These are phyloP conservation scores for Elmis aenea DNA, from an alignment of 2,888 invertebrate species.

Conservation along the genomic window DNA sequence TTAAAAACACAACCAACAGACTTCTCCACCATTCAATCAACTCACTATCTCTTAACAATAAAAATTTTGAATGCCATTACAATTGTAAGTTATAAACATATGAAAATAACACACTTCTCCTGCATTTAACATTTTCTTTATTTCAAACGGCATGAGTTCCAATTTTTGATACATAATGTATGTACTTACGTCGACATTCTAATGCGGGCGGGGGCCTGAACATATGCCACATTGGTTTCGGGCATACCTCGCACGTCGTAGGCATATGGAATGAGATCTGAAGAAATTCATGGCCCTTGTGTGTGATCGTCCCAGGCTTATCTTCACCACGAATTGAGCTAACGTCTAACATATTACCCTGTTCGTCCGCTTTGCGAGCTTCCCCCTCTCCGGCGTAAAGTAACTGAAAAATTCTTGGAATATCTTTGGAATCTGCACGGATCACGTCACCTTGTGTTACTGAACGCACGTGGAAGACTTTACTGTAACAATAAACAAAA, in stretches of 20 bases:
- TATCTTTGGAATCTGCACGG: conserved; percentile 97
- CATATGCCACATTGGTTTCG: conserved; percentile 96
- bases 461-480: conserved; percentile 97
- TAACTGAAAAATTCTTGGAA: conserved; percentile 96
- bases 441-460: conserved; percentile 99
- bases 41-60: too few species aligned
- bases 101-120: too few species aligned
- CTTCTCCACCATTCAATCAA: too few species aligned
- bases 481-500: conserved; percentile 57
- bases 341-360: conserved; percentile 48
- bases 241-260: conserved; percentile 95
- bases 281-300: conserved; percentile 94
- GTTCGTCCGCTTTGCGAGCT: conserved; percentile 71
- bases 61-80: too few species aligned
- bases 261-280: conserved; percentile 98
- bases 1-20: too few species aligned
- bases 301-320: conserved; percentile 62
- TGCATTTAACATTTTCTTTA: background rate
- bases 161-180: too few species aligned
- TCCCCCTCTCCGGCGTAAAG: conserved; percentile 97
- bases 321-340: conserved; percentile 51
- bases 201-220: conserved; percentile 96
- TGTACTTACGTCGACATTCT: conserved; percentile 84
- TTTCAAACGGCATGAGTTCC: background rate
- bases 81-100: too few species aligned